Evolutionary conservation across 2,888 invertebrate species (phyloP).

Genomic region (Ethmia dodecea): DNA sequence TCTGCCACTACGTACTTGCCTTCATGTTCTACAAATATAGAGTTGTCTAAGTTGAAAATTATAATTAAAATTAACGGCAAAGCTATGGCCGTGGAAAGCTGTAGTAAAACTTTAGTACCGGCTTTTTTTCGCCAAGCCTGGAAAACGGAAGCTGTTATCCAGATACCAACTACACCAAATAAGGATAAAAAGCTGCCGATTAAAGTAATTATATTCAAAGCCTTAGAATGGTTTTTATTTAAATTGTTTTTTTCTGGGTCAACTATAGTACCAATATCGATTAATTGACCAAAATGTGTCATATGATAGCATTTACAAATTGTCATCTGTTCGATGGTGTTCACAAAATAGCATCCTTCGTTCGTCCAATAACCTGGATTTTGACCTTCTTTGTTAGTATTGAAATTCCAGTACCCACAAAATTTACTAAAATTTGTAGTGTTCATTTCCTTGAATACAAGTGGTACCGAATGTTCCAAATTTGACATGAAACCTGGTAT

Average conservation of each 20-base stretch:
- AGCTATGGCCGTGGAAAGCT: conserved; percentile 80
- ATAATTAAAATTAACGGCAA: conserved; percentile 73
- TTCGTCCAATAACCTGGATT: conserved; percentile 72
- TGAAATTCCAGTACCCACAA: conserved; percentile 79
- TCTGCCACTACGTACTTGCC: conserved; percentile 32
- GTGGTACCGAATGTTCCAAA: conserved; percentile 71
- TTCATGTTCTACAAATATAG: conserved; percentile 36
- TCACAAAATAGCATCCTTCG: conserved; percentile 67
- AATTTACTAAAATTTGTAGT: conserved; percentile 28
- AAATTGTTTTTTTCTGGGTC: conserved; percentile 21
- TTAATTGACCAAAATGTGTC: conserved; percentile 79
- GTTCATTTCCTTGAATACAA: conserved; percentile 59
- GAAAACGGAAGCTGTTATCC: conserved; percentile 77
- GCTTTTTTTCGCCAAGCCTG: conserved; percentile 79
- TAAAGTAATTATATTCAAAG: conserved; percentile 76
- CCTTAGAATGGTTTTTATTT: conserved; percentile 44
- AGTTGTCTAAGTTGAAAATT: conserved; percentile 49
- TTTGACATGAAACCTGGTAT: conserved; percentile 77
- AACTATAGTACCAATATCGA: conserved; percentile 35
- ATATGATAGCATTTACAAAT: conserved; percentile 76
- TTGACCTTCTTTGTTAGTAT: conserved; percentile 25
- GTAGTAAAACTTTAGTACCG: conserved; percentile 81
- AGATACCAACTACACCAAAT: conserved; percentile 75
- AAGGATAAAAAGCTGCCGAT: conserved; percentile 78
- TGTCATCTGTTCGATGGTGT: conserved; percentile 33